Evolutionary conservation across 2,888 invertebrate genomes (phyloP).

Genomic region (Heliconius aoede): DNA sequence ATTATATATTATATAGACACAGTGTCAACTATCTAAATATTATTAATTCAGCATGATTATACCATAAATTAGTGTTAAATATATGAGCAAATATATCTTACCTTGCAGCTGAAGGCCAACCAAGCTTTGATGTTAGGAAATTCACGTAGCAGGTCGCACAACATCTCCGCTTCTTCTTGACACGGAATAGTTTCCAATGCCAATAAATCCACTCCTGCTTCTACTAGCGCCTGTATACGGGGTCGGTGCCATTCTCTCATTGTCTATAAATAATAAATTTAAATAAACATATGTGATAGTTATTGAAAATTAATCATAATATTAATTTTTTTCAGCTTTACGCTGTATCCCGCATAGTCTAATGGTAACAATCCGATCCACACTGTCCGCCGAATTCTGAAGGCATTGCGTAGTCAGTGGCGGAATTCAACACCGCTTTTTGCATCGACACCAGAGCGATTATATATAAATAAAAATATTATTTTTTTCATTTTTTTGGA

Average conservation of each 20-base stretch:
- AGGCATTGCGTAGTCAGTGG: too few species aligned
- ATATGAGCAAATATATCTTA: conserved; percentile 56
- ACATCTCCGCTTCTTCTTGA: conserved; percentile 91
- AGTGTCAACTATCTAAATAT: not conserved
- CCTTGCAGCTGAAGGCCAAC: conserved; percentile 94
- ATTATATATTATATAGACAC: not conserved
- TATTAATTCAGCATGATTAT: not conserved
- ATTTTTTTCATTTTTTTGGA: too few species aligned
- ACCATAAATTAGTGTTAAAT: not conserved
- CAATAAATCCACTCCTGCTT: conserved; percentile 92
- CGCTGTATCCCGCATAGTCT: too few species aligned
- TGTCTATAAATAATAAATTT: conserved; percentile 59
- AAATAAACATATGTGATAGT: not conserved
- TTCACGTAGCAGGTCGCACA: conserved; percentile 90
- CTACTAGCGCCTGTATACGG: conserved; percentile 90
- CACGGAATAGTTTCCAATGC: conserved; percentile 97
- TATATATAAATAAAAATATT: too few species aligned
- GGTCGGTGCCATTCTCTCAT: conserved; percentile 94
- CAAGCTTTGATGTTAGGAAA: conserved; percentile 92
- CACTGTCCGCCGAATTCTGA: too few species aligned
- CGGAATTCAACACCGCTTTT: too few species aligned
- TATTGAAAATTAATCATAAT: too few species aligned
- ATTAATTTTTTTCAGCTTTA: too few species aligned
- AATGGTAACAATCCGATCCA: too few species aligned
- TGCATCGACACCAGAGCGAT: too few species aligned